Percentiles rank a stretch among this genome's conserved stretches.
phyloP scores from a whole-genome alignment of 1,140 invertebrate species.

The Papilio machaon region DNA sequence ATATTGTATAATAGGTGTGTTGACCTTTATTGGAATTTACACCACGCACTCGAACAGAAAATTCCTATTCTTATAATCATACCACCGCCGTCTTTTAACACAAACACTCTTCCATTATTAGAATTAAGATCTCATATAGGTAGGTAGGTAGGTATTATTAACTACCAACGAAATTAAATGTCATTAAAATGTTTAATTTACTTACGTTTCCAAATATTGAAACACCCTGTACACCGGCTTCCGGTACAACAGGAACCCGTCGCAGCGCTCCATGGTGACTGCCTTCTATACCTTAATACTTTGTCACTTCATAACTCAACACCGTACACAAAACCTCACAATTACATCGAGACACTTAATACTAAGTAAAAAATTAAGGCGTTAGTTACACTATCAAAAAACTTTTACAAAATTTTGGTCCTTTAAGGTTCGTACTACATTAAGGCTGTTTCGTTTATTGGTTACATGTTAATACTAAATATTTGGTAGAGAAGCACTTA shows the following conservation, averaged over 20 bases:
- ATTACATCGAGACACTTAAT: slow-evolving; percentile 43
- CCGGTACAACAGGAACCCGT: slow-evolving; percentile 88
- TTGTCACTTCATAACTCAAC: slow-evolving; percentile 45
- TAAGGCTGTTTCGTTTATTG: slow-evolving; percentile 67
- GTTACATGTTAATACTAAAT: slow-evolving; percentile 57
- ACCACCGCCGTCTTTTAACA: background rate
- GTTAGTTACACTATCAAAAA: slow-evolving; percentile 64
- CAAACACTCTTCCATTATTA: no score
- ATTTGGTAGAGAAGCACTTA: slow-evolving; percentile 73
- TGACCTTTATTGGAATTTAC: no score
- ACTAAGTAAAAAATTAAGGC: slow-evolving; percentile 76
- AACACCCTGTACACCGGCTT: slow-evolving; percentile 89
- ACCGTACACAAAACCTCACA: slow-evolving; percentile 44
- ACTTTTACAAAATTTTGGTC: slow-evolving; percentile 77
- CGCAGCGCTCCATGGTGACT: slow-evolving; percentile 84
- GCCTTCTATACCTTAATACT: slow-evolving; percentile 40
- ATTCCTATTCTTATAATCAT: background rate
- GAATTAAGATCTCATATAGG: no score
- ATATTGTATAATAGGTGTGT: no score
- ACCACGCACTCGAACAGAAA: background rate
- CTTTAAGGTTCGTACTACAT: slow-evolving; percentile 68
- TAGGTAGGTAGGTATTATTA: no score
- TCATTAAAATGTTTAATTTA: slow-evolving; percentile 48
- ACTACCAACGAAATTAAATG: background rate
- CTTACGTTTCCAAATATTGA: slow-evolving; percentile 89